phyloP scores from a whole-genome alignment of 2,888 invertebrate genomes.

The Brachyopa scutellaris region DNA sequence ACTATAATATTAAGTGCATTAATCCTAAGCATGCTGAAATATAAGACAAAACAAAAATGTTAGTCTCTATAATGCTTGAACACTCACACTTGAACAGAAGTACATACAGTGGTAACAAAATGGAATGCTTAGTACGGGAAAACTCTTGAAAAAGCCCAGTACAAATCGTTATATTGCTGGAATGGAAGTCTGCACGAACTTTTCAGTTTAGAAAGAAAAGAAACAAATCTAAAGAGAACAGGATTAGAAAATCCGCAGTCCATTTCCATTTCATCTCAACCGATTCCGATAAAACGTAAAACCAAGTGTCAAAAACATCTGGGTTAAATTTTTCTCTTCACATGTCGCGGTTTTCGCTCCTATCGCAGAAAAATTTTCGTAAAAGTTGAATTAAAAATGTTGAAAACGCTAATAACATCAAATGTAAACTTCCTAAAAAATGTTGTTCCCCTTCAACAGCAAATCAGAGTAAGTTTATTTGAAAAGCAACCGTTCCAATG shows the following conservation, averaged over 20 bases:
- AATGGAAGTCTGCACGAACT: too few species aligned
- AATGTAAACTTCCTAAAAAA: conserved; percentile 77
- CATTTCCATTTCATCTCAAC: conserved; percentile 3
- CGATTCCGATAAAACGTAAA: conserved; percentile 45
- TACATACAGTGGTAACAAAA: too few species aligned
- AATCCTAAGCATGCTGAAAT: too few species aligned
- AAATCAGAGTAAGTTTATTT: conserved; percentile 77
- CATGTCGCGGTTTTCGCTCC: conserved; percentile 13
- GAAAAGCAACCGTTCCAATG: neutral
- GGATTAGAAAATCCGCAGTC: neutral
- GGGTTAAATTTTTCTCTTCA: conserved; percentile 7
- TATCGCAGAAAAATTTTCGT: too few species aligned
- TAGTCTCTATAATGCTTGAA: too few species aligned
- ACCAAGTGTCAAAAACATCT: conserved; percentile 64
- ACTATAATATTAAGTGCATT: too few species aligned
- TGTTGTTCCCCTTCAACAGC: conserved; percentile 76
- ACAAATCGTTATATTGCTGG: too few species aligned
- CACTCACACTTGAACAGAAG: too few species aligned
- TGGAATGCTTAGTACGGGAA: too few species aligned
- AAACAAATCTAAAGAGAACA: neutral
- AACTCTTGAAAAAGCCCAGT: too few species aligned
- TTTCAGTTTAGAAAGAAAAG: too few species aligned
- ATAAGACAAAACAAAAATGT: too few species aligned
- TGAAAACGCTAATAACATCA: conserved; percentile 75
- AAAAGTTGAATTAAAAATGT: conserved; percentile 75